These are phyloP conservation scores for Tamias sibiricus DNA, from an alignment of 2,113 vertebrate genomes.

Conservation along the genomic window DNA sequence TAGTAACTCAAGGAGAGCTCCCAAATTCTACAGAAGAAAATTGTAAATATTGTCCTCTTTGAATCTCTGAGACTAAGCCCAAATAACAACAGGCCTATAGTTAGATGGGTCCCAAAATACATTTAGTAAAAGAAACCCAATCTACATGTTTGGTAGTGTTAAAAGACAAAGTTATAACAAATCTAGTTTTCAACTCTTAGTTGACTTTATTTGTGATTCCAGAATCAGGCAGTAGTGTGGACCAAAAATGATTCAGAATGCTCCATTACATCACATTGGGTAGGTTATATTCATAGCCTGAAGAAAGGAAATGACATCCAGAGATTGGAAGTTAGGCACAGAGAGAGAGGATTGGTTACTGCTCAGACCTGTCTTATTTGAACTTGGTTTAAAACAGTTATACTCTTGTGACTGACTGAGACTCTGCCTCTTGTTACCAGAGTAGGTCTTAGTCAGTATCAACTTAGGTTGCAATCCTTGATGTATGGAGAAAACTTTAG, in stretches of 20 bases:
- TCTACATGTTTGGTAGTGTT: not conserved
- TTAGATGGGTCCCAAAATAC: not conserved
- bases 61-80: constrained; percentile 4
- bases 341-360: not conserved
- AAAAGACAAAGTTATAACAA: not conserved
- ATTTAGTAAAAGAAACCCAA: not conserved
- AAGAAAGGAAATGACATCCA: not conserved
- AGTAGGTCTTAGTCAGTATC: not conserved
- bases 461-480: not conserved
- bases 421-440: not conserved
- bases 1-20: not conserved
- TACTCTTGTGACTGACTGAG: not conserved
- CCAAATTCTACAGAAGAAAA: constrained; percentile 19
- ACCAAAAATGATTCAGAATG: not conserved
- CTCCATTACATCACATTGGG: not conserved
- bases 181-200: not conserved
- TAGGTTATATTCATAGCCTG: not conserved
- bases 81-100: not conserved
- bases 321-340: not conserved
- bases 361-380: not conserved
- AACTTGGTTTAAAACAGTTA: not conserved
- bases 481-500: not conserved
- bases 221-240: not conserved
- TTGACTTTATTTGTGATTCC: not conserved
- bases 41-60: not conserved